Conservation (phyloP, 2,113 vertebrate species). For the Caranx melampygus region DNA sequence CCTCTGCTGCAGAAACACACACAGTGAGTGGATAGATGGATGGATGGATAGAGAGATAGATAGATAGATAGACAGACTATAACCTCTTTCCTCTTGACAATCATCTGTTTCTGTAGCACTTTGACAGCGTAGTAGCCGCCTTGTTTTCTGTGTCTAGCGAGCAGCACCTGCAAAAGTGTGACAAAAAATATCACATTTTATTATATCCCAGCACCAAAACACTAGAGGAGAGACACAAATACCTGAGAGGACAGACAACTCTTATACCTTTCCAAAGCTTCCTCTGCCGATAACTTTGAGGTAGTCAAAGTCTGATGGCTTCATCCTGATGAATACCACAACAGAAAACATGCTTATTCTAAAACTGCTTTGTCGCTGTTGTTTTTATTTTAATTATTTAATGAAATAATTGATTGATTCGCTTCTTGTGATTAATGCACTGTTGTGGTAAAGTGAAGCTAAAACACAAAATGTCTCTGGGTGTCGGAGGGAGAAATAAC, state of each 20-base stretch:
- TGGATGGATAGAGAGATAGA: not conserved
- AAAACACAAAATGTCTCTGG: not conserved
- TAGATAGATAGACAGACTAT: not conserved
- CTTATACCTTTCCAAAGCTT: slow-evolving; percentile 85
- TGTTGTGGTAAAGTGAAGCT: not conserved
- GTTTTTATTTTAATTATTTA: no score
- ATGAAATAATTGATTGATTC: no score
- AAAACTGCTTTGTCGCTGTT: no score
- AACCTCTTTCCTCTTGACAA: slow-evolving; percentile 83
- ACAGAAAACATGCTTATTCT: not conserved
- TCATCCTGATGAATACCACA: slow-evolving; percentile 70
- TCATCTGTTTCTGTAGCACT: slow-evolving; percentile 82
- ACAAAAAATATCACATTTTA: not conserved
- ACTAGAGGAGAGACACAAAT: not conserved
- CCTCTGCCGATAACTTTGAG: slow-evolving; percentile 86
- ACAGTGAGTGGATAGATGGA: slow-evolving; percentile 1
- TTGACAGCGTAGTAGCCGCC: slow-evolving; percentile 83
- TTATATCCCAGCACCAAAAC: not conserved
- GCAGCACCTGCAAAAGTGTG: slow-evolving; percentile 78
- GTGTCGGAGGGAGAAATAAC: slow-evolving; percentile 3
- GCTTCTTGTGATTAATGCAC: no score
- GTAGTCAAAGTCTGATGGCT: slow-evolving; percentile 85
- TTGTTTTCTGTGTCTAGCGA: slow-evolving; percentile 81
- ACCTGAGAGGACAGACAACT: not conserved
- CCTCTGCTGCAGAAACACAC: slow-evolving; percentile 73